phyloP scores from a whole-genome alignment of 2,113 vertebrate genomes.

The Aix galericulata region DNA sequence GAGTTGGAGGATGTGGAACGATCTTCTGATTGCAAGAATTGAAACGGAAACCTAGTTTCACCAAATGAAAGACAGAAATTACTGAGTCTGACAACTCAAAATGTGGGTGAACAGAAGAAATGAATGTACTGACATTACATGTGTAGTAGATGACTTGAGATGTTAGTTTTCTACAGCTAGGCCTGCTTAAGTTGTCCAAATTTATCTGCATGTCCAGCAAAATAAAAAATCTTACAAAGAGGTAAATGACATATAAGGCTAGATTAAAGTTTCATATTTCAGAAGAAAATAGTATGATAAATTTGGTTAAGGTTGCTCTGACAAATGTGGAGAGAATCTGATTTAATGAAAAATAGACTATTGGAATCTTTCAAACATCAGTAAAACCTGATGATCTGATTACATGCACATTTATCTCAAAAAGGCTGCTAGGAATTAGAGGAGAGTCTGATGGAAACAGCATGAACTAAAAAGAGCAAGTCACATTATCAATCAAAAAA shows the following conservation, averaged over 20 bases:
- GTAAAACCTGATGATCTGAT: not conserved
- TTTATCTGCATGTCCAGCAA: not conserved
- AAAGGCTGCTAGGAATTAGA: not conserved
- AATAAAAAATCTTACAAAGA: not conserved
- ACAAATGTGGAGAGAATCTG: not conserved
- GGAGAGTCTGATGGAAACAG: not conserved
- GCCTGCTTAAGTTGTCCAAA: not conserved
- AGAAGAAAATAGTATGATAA: not conserved
- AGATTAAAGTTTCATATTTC: not conserved
- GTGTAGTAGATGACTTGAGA: not conserved
- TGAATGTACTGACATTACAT: not conserved
- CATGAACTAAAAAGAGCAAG: not conserved
- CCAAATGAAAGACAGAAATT: not conserved
- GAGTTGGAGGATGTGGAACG: not conserved
- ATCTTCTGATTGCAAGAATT: not conserved
- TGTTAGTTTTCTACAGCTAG: not conserved
- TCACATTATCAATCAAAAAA: not conserved
- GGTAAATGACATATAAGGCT: not conserved
- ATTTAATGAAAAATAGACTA: not conserved
- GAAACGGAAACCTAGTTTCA: not conserved
- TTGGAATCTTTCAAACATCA: not conserved
- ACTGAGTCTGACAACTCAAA: not conserved
- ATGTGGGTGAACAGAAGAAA: not conserved
- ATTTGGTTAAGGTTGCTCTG: not conserved
- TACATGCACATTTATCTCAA: not conserved